Evolutionary conservation across 2,888 invertebrate species (phyloP), one percentile per base, ranked within the genome.

Genomic region (Xestoiulus laeticollis): DNA sequence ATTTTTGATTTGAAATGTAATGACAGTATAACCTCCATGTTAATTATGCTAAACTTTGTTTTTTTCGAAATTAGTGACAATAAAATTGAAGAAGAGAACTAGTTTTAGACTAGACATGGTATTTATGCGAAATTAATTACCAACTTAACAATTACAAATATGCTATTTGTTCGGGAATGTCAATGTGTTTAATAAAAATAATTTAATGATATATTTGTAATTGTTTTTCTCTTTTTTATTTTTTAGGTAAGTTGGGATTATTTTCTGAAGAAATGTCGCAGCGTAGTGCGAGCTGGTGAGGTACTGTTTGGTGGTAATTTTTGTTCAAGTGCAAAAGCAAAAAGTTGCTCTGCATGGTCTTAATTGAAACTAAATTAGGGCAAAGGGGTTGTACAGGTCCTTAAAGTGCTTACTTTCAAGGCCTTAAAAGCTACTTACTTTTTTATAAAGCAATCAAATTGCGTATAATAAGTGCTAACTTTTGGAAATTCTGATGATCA

Each of bases 191-290:
- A 68, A 30, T 78, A 30, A 32, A 78, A 78, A 5, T 30, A 26
- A 30, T 78, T 78, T 78, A 78, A 78, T 78, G 30, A 78, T 78
- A 8, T 78, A 32, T 78, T 78, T 78, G 30, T 78, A 78, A 78
- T 78, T 78, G 30, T 3, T 78, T 30, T 26, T 78, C n/a, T 10
- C 16, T 78, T 78, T 59, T 78, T 78, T 78, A 1, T 32, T 30
- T 30, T 78, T 14, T 78, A 78, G 78, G 78, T 78, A 78, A 78
- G 78, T 78, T 78, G 16, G 78, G 78, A 30, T 78, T 78, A 78
- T 78, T 30, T 32, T 26, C 30, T 38, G 30, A 16, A 32, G 30
- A 30, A 30, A 78, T 4, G 30, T 12, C 2, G 30, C 30, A 78
- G 30, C 78, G 30, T 30, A 32, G 1, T 26, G 30, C 78, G 2